A percentile compares a stretch with the other conserved stretches of the same genome.
phyloP scores from a whole-genome alignment of 37 sponge, comb jelly and placozoan species.

The Agelas oroides region DNA sequence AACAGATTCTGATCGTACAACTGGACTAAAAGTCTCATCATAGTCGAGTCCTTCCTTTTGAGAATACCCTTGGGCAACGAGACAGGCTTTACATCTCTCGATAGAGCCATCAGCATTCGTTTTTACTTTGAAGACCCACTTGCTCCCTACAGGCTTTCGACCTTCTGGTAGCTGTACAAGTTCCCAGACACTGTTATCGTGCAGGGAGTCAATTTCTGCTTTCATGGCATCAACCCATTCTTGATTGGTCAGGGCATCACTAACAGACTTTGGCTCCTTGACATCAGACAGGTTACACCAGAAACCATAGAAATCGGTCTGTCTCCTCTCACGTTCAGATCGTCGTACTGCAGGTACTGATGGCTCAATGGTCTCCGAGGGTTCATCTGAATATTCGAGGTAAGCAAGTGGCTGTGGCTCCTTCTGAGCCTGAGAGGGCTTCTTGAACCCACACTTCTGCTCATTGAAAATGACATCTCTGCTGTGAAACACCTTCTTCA shows the following conservation, averaged over 20 bases:
- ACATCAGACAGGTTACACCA: conserved; percentile 26
- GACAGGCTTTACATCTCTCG: conserved; percentile 45
- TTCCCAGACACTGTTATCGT: conserved; percentile 46
- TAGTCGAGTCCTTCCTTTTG: conserved; percentile 66
- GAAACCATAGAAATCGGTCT: conserved; percentile 26
- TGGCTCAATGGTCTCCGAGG: conserved; percentile 2
- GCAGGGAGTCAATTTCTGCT: conserved; percentile 47
- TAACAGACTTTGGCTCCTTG: conserved; percentile 12
- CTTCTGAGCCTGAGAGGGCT: conserved; percentile 2
- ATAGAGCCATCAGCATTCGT: conserved; percentile 47
- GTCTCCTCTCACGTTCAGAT: conserved; percentile 33
- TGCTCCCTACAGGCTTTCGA: conserved; percentile 46
- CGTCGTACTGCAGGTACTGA: conserved; percentile 28
- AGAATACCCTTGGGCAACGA: conserved; percentile 57
- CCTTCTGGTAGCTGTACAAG: conserved; percentile 40
- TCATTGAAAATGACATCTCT: conserved; percentile 59
- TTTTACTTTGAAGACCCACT: conserved; percentile 60
- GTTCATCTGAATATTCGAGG: conserved; percentile 24
- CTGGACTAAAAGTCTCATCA: conserved; percentile 73
- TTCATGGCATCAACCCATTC: conserved; percentile 48
- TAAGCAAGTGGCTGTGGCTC: conserved; percentile 17
- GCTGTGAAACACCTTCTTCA: conserved; percentile 38
- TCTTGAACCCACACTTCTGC: conserved; percentile 6
- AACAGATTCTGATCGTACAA: conserved; percentile 63
- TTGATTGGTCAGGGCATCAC: conserved; percentile 18